Percentiles rank a stretch among this genome's conserved stretches.
Evolutionary conservation across 2,888 invertebrate genomes (phyloP).

Genomic region (Nemurella pictetii): DNA sequence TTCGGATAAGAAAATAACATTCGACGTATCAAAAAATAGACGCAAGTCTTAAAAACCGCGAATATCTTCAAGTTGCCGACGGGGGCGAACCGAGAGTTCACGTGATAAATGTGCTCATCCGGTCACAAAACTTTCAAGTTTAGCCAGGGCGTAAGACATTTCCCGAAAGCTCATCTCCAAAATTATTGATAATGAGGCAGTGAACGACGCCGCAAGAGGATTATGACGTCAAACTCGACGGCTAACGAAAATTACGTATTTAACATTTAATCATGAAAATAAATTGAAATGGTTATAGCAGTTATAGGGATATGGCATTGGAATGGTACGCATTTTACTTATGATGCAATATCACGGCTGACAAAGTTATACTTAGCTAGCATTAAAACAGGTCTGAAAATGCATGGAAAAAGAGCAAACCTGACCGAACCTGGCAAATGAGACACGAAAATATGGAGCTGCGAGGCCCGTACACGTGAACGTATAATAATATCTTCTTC

Average conservation of each 20-base stretch:
- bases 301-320: too few species aligned
- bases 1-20: too few species aligned
- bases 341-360: too few species aligned
- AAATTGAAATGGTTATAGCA: neutral
- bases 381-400: too few species aligned
- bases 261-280: neutral
- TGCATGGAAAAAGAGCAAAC: too few species aligned
- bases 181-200: neutral
- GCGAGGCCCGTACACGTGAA: too few species aligned
- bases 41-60: neutral
- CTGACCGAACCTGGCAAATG: too few species aligned
- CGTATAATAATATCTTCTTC: neutral
- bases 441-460: too few species aligned
- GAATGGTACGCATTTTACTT: too few species aligned
- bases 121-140: neutral
- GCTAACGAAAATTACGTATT: neutral
- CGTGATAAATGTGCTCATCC: neutral
- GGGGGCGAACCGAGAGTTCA: neutral
- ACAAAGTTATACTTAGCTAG: too few species aligned
- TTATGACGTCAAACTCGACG: neutral
- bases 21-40: too few species aligned
- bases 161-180: neutral
- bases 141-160: neutral
- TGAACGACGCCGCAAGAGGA: neutral
- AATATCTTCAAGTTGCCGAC: neutral